Base-by-base conservation (phyloP, 2,113 vertebrate species). In the Naja naja region DNA sequence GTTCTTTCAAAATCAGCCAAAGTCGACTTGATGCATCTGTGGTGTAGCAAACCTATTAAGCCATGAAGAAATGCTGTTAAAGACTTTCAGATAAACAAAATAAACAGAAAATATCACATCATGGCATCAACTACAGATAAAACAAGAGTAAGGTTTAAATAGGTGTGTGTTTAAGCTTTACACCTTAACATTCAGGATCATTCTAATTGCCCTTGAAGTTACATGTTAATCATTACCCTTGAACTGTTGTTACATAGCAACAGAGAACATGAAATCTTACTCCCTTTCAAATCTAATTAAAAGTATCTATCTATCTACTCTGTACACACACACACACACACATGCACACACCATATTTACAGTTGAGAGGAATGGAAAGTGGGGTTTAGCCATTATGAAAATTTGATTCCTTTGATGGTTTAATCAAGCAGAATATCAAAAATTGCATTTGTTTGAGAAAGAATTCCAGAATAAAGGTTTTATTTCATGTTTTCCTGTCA, bases 351-450 rank as follows among this genome's bases (percentile, higher is more conserved):
- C 52, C 47, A 49, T 49, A 49, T 49, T 49, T 53, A 53, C 53
- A 54, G 16, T 54, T 54, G 69, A 92, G 39, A 85, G 27, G 27
- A 56, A 69, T 85, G 64, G 43, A 34, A 92, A 92, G 56, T 58
- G 92, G 30, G 39, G 87, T 92, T 88, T 88, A 89, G 20, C 69
- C 88, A 92, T 92, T 89, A 89, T 92, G 56, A 89, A 89, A 49
- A 92, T 89, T 52, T 93, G 53, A 92, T 85, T 56, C 30, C 54
- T 25, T 89, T 92, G 74, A 39, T 49, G 23, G 88, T 45, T 90
- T 93, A 90, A 90, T 92, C 74, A 92, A 92, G 53, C 39, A 85
- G 27, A 58, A 92, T 53, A 85, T 58, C 30, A 91, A 87, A 90
- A 25, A 58, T 27, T 2, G 25, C 88, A 93, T 90, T 14, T n/a